Conservation (phyloP, 2,888 invertebrate species). For the Drosophila rellima region DNA sequence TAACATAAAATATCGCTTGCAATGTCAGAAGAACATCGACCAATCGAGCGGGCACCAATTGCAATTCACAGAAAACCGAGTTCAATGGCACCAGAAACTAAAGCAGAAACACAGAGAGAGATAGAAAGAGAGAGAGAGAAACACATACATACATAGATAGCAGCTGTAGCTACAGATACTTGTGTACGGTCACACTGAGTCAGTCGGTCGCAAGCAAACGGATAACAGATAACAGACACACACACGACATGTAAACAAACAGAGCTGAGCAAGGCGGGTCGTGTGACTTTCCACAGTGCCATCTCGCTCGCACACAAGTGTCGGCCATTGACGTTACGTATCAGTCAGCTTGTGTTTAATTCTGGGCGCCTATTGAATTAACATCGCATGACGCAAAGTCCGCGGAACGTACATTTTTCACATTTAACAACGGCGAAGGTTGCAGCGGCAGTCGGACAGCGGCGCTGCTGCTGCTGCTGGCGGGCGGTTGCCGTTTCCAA, state of each 20-base stretch:
- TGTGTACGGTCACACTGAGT: conserved; percentile 48
- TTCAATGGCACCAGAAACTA: conserved; percentile 71
- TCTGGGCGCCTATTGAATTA: conserved; percentile 82
- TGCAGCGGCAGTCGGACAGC: neutral
- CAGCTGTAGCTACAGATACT: conserved; percentile 4
- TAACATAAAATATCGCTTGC: neutral
- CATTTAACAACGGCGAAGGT: conserved; percentile 31
- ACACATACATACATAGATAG: conserved; percentile 1
- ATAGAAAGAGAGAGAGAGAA: conserved; percentile 1
- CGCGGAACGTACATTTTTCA: conserved; percentile 79
- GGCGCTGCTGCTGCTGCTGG: neutral
- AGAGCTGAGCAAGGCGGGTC: conserved; percentile 33
- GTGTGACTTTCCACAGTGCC: conserved; percentile 55
- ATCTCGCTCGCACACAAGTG: conserved; percentile 55
- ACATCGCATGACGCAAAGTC: conserved; percentile 86
- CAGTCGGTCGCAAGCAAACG: conserved; percentile 37
- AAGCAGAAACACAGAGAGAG: conserved; percentile 7
- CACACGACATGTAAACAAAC: conserved; percentile 19
- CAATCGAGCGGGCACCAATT: conserved; percentile 47
- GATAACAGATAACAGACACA: conserved; percentile 63
- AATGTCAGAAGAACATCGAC: conserved; percentile 12
- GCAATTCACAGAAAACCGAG: conserved; percentile 71
- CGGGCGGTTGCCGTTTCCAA: conserved; percentile 30
- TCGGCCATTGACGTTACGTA: conserved; percentile 67
- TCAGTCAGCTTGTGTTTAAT: conserved; percentile 34